Percentiles rank a stretch among this genome's conserved stretches.
These are phyloP conservation scores for Gandaritis pyraliata DNA, from an alignment of 2,888 invertebrate species.

Conservation along the genomic window DNA sequence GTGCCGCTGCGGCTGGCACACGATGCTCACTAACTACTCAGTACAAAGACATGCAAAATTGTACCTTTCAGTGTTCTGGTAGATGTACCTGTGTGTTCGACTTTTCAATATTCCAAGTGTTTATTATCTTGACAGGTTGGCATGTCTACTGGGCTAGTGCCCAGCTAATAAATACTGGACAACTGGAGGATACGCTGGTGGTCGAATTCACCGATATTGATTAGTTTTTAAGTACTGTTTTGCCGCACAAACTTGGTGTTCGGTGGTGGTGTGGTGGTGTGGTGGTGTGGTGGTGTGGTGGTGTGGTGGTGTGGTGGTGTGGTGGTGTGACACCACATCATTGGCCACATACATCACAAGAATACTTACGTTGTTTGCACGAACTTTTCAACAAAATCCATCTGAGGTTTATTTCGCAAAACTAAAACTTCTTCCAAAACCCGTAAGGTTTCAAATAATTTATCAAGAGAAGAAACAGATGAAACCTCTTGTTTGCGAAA, in stretches of 20 bases:
- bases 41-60: neutral
- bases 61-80: neutral
- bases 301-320: too few relatives aligned
- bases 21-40: neutral
- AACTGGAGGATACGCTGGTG: too few relatives aligned
- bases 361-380: neutral
- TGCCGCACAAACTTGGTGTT: neutral
- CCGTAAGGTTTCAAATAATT: conserved; percentile 7
- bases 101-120: too few relatives aligned
- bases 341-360: neutral
- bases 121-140: too few relatives aligned
- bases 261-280: too few relatives aligned
- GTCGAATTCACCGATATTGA: neutral
- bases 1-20: neutral
- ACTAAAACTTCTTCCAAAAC: conserved; percentile 5
- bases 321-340: neutral
- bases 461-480: conserved; percentile 9
- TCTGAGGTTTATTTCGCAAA: conserved; percentile 3
- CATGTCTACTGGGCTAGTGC: too few relatives aligned
- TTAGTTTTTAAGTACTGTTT: neutral
- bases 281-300: too few relatives aligned
- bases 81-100: too few relatives aligned
- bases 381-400: conserved; percentile 8
- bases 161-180: too few relatives aligned
- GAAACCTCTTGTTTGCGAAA: conserved; percentile 13